Evolutionary conservation across 2,888 invertebrate genomes (phyloP).

Genomic region (Platynereis dumerilii): DNA sequence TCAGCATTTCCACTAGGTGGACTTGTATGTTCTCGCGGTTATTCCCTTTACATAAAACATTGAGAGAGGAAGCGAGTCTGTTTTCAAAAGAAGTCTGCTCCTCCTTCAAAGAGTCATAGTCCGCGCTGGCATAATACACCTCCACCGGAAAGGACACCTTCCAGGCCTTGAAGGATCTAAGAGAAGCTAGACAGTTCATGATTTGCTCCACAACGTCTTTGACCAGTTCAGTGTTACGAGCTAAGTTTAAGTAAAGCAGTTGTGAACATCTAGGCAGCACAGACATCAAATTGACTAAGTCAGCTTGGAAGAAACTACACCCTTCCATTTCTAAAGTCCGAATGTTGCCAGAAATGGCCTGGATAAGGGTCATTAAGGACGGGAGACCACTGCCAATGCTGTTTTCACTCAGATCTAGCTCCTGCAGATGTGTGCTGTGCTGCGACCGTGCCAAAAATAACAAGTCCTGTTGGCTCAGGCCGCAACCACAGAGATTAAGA

Average conservation of each 20-base stretch:
- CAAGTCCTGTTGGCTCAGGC: slow-evolving; percentile 47
- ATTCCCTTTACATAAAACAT: too few relatives aligned
- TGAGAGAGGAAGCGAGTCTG: too few relatives aligned
- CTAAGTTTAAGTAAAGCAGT: not conserved
- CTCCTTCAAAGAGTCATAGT: too few relatives aligned
- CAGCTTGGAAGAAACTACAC: slow-evolving; percentile 26
- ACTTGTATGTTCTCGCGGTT: too few relatives aligned
- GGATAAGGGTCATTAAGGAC: slow-evolving; percentile 31
- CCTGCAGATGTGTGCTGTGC: slow-evolving; percentile 43
- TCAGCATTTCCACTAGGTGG: too few relatives aligned
- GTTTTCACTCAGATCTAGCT: slow-evolving; percentile 57
- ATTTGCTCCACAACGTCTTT: not conserved
- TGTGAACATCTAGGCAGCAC: not conserved
- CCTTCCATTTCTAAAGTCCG: slow-evolving; percentile 53
- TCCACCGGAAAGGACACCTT: not conserved
- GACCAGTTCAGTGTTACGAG: not conserved
- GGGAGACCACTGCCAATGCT: slow-evolving; percentile 33
- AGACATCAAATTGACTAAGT: not conserved
- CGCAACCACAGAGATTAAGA: slow-evolving; percentile 51
- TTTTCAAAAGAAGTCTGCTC: too few relatives aligned
- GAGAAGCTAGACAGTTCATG: not conserved
- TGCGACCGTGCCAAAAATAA: slow-evolving; percentile 47
- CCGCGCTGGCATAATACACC: not conserved
- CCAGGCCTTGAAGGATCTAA: not conserved
- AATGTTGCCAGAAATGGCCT: slow-evolving; percentile 34